These are phyloP conservation scores for Coenonympha arcania DNA, from an alignment of 2,888 invertebrate genomes.

Conservation along the genomic window DNA sequence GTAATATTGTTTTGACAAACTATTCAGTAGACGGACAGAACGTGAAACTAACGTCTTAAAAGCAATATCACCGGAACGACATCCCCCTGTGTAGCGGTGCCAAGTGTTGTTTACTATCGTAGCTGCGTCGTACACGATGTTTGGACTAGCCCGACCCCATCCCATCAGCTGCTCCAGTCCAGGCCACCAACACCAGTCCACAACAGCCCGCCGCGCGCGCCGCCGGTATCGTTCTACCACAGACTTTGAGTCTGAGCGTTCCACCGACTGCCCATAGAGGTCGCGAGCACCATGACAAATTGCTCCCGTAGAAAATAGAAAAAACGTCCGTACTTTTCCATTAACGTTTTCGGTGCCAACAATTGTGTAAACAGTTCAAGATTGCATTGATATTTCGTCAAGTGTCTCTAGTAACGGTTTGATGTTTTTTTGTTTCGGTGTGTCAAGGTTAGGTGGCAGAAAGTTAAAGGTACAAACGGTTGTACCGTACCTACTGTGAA, in stretches of 20 bases:
- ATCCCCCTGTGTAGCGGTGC: constrained; percentile 25
- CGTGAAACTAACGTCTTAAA: no score
- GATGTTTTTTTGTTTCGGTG: constrained; percentile 1
- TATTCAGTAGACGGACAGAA: no score
- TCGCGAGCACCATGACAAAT: constrained; percentile 25
- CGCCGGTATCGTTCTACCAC: constrained; percentile 39
- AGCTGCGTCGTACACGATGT: constrained; percentile 37
- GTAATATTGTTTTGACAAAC: no score
- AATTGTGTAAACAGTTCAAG: constrained; percentile 6
- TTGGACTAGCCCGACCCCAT: constrained; percentile 62
- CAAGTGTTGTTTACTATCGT: constrained; percentile 35
- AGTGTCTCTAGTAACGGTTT: no score
- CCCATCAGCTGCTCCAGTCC: constrained; percentile 37
- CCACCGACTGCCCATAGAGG: constrained; percentile 2
- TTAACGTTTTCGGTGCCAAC: constrained; percentile 13
- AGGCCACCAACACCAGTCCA: constrained; percentile 44
- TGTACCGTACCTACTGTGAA: background rate
- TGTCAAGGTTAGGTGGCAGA: constrained; percentile 13
- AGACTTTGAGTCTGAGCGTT: no score
- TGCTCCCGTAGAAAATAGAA: constrained; percentile 16
- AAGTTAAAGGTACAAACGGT: background rate
- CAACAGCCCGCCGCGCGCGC: constrained; percentile 60
- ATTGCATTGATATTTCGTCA: constrained; percentile 1
- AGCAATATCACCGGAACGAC: constrained; percentile 29
- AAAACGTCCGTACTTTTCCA: constrained; percentile 25